Evolutionary conservation across 2,797 vertebrate genomes (phyloP), one percentile per base, ranked within the genome.

Genomic region (Heteromormyrus szaboi): DNA sequence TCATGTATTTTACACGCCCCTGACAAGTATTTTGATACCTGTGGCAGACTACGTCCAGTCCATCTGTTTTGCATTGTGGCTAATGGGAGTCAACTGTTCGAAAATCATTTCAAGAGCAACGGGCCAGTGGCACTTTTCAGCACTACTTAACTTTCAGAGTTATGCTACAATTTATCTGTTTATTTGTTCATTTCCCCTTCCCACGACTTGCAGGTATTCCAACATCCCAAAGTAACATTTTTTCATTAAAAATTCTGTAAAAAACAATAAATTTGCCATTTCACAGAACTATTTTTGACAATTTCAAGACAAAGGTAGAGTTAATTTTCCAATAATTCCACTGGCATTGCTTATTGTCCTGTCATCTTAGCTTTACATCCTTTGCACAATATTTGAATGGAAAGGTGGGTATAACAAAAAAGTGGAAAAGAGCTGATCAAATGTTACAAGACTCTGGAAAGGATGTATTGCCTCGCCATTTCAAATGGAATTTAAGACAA

Each of bases 11-110:
- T 83, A 88, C 50, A 83, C 76, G 29, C 33, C 88, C 79, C 33
- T 62, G 46, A 85, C 33, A 65, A 46, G 51, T 65, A 46, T 17
- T 44, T 84, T 85, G 88, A 88, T 88, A 88, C 88, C 68, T 88
- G 88, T 56, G 53, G 72, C 68, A 51, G 87, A 54, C 17, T 6
- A 48, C 41, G 8, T 65, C 83, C 37, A 65, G 22, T 62, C 37
- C 88, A 88, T 88, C 88, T 88, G 88, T 48, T 88, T 84, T 37
- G 44, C 37, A 85, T 50, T 59, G 33, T 14, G 25, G 51, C 79
- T 85, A 88, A 88, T 83, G 29, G 33, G 50, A 81, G 50, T 33
- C 25, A 59, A 84, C 88, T 59, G 65, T 25, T 53, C 4, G 12
- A 83, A 84, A 85, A 46, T 59, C 53, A 54, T 41, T 37, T n/a